Evolutionary conservation across 2,113 vertebrate genomes (phyloP), one percentile per base, ranked within the genome.

Genomic region (Ramphastos sulfuratus): DNA sequence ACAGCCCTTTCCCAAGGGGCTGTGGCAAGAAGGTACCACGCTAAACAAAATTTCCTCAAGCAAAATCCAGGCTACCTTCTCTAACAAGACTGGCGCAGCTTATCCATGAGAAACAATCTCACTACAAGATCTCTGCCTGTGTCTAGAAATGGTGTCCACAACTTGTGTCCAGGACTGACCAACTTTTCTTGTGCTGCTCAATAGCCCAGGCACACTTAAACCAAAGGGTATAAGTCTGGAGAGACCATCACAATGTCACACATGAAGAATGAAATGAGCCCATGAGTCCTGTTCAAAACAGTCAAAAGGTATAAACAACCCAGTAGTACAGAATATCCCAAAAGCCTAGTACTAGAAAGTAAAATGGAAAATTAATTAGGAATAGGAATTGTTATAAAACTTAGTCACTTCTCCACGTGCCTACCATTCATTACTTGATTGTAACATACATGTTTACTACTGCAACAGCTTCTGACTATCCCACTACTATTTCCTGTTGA

Each of bases 401-500:
- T 37, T 18, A 63, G 74, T 66, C 56, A 82, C 21, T 20, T 37
- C 21, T 78, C 44, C 15, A 28, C 30, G 7, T 37, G 31, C 56
- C 37, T 48, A 24, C 4, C 54, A 23, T 35, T 61, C 13, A 54
- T 7, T 3, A 3, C 6, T 27, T 37, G 6, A 74, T 72, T 91
- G 77, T 39, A 60, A 15, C 23, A 21, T 4, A 7, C 3, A 0
- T 30, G 30, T 66, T 21, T 81, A 13, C 14, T 61, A 12, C 59
- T 42, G 8, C 39, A 80, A 56, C 0, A 83, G 69, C 14, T 21
- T 37, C 77, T 54, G 85, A 44, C 65, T 37, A 42, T 15, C n/a
- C 84, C 31, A 0, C 18, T 1, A 5, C 19, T 35, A 46, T 35
- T 92, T 94, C 94, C 92, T 96, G 92, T 93, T 96, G 79, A 89